phyloP scores from a whole-genome alignment of 2,888 invertebrate species.

The Hedychridium roseum region DNA sequence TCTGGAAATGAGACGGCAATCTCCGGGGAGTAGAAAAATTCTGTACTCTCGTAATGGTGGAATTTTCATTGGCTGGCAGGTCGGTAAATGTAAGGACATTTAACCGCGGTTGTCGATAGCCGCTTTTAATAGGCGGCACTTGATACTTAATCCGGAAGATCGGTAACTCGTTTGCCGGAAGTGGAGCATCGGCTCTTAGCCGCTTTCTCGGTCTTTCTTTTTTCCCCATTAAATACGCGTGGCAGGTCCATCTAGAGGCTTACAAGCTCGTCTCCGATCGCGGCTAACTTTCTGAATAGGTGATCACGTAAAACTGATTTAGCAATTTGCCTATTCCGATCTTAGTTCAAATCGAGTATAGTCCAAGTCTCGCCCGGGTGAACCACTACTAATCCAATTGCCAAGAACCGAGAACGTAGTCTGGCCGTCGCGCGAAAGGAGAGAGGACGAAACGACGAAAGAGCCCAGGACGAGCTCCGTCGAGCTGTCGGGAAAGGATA shows the following conservation, averaged over 20 bases:
- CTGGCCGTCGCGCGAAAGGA: constrained; percentile 2
- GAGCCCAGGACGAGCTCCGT: constrained; percentile 17
- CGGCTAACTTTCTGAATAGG: constrained; percentile 62
- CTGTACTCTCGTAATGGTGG: too few species aligned
- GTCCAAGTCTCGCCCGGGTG: constrained; percentile 60
- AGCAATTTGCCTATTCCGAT: constrained; percentile 62
- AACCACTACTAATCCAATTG: constrained; percentile 64
- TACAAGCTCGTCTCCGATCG: constrained; percentile 48
- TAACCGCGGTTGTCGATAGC: too few species aligned
- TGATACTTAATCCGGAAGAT: too few species aligned
- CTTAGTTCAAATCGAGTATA: constrained; percentile 63
- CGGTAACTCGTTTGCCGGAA: too few species aligned
- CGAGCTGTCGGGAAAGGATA: too few species aligned
- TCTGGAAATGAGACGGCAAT: too few species aligned
- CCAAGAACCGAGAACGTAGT: constrained; percentile 58
- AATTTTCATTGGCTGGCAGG: too few species aligned
- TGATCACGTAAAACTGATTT: constrained; percentile 65
- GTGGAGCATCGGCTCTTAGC: too few species aligned
- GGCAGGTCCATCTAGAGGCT: constrained; percentile 32
- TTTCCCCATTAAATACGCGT: constrained; percentile 36
- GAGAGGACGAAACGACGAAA: constrained; percentile 16
- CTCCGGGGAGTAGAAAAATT: too few species aligned
- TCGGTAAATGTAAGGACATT: too few species aligned
- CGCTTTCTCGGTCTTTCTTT: too few species aligned
- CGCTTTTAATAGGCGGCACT: too few species aligned